Percentiles rank a stretch among this genome's conserved stretches.
phyloP scores from a whole-genome alignment of 2,113 vertebrate genomes.

The Formicarius rufipectus region DNA sequence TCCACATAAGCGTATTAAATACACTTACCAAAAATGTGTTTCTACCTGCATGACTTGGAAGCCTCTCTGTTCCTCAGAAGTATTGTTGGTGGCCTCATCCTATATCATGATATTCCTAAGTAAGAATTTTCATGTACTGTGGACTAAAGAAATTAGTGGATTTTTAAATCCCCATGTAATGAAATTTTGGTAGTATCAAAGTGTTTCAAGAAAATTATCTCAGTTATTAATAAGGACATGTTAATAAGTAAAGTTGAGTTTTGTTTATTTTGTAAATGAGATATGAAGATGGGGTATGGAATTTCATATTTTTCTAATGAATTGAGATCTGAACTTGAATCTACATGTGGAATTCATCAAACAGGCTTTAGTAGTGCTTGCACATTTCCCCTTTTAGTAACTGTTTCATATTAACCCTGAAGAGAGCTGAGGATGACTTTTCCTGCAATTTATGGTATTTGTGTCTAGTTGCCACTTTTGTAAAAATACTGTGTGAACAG shows the following conservation, averaged over 20 bases:
- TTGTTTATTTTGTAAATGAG: neutral
- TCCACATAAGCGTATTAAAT: neutral
- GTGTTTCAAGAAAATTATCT: neutral
- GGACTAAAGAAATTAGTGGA: neutral
- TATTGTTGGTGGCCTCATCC: neutral
- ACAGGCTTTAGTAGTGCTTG: conserved; percentile 41
- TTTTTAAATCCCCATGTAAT: rapidly evolving
- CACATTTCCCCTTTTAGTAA: conserved; percentile 65
- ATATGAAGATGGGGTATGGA: neutral
- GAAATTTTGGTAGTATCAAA: neutral
- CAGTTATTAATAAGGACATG: neutral
- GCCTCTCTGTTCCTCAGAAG: rapidly evolving
- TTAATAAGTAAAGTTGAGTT: neutral
- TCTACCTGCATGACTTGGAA: neutral
- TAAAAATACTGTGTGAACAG: conserved; percentile 73
- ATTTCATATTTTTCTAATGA: neutral
- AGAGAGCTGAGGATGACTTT: conserved; percentile 53
- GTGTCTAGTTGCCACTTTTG: conserved; percentile 72
- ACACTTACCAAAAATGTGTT: neutral
- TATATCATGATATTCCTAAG: neutral
- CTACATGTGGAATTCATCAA: conserved; percentile 69
- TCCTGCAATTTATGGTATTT: conserved; percentile 68
- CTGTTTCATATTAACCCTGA: conserved; percentile 68
- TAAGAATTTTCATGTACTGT: neutral
- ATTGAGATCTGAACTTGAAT: neutral